Percentiles rank a stretch among this genome's conserved stretches.
Conservation (phyloP, 2,113 vertebrate species). For the Rousettus leschenaultii region DNA sequence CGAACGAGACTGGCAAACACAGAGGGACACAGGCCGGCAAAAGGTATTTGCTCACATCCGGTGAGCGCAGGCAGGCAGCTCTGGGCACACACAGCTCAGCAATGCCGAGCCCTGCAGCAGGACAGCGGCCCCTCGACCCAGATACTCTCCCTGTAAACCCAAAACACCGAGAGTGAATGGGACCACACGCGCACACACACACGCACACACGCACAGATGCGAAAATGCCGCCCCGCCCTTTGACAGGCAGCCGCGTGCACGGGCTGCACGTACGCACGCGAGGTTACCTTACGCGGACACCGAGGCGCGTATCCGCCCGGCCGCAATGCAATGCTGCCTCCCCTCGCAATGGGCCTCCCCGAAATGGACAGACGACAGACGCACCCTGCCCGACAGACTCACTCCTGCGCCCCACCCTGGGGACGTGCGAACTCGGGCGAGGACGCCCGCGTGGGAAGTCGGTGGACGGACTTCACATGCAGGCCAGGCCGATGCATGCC, state of each 20-base stretch:
- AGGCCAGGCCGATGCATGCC: neutral
- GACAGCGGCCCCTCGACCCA: neutral
- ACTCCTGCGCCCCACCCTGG: neutral
- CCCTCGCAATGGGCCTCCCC: accelerated
- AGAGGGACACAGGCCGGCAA: neutral
- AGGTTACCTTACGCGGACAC: no score
- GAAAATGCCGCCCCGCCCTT: neutral
- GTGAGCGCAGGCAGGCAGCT: neutral
- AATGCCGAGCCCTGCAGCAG: accelerated
- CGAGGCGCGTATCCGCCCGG: no score
- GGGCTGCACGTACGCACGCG: accelerated
- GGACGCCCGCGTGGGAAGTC: neutral
- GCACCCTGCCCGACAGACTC: neutral
- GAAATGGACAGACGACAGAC: neutral
- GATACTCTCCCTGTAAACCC: neutral
- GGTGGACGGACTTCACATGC: neutral
- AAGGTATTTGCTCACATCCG: accelerated
- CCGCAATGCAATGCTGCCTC: neutral
- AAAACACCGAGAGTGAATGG: neutral
- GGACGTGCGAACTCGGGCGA: neutral
- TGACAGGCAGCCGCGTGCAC: neutral
- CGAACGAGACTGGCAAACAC: neutral
- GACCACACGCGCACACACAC: no score
- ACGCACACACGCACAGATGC: no score
- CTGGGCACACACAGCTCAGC: neutral